Evolutionary conservation across 2,113 vertebrate genomes (phyloP).

Genomic region (rabbit (Oryctolagus cuniculus)): DNA sequence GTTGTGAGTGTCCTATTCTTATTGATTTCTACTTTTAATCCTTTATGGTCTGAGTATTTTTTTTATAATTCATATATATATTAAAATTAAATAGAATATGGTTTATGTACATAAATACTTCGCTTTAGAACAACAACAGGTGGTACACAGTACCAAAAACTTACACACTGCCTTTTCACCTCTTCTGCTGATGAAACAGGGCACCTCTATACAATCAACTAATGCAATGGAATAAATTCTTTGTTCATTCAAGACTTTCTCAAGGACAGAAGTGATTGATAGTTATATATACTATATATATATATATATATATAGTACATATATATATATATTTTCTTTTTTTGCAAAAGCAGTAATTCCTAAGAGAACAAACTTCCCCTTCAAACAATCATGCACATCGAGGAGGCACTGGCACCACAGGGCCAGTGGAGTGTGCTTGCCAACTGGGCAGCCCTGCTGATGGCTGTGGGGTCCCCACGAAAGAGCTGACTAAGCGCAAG

Average conservation of each 20-base stretch:
- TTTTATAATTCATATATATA: constrained; percentile 91
- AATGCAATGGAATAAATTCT: constrained; percentile 89
- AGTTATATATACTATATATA: constrained; percentile 63
- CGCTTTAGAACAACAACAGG: constrained; percentile 89
- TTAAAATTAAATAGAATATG: constrained; percentile 99
- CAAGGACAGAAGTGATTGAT: constrained; percentile 84
- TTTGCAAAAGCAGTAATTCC: constrained; percentile 87
- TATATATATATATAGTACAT: constrained; percentile 25
- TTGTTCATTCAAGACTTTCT: constrained; percentile 87
- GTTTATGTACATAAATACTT: constrained; percentile 97
- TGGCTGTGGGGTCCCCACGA: background rate
- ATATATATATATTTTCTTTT: constrained; percentile 69
- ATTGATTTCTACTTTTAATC: too few species aligned
- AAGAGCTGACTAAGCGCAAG: background rate
- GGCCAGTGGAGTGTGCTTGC: constrained; percentile 38
- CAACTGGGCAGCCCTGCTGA: constrained; percentile 40
- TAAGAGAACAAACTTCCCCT: constrained; percentile 72
- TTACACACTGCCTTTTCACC: constrained; percentile 92
- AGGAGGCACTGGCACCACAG: background rate
- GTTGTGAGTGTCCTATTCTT: too few species aligned
- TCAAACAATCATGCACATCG: background rate
- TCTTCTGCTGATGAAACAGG: constrained; percentile 91
- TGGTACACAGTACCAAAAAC: constrained; percentile 99
- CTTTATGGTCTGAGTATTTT: too few species aligned
- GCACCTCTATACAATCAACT: constrained; percentile 89